Evolutionary conservation across 2,113 vertebrate species (phyloP), one percentile per base, ranked within the genome.

Genomic region (Phoenicopterus ruber): DNA sequence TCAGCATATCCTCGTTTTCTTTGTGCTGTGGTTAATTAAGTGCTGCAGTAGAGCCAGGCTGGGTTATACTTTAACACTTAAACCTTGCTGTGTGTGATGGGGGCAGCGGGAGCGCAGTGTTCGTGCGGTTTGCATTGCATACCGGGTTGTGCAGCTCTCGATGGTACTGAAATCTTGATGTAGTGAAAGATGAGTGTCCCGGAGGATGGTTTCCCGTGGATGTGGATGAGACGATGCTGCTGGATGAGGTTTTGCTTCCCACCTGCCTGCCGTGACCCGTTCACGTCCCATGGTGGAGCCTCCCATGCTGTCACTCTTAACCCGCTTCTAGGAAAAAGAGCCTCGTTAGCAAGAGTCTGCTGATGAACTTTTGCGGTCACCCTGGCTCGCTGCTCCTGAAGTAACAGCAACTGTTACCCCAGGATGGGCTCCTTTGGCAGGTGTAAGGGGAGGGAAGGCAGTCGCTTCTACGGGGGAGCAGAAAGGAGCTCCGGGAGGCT

Each of bases 71-170:
- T 58, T 0, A 55, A 3, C 9, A 3, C n/a, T 61, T 47, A 9
- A 36, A 32, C 52, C 22, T 32, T 5, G 3, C 74, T 22, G 31
- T 0, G 1, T 12, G 44, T 29, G 54, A 6, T 34, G 59, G 54
- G 77, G 57, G 46, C 61, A 47, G 38, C 1, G 2, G 11, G 7
- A 52, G 46, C 44, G 44, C 50, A n/a, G 55, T 0, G 7, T n/a
- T 15, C 0, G 2, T 15, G 54, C 6, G 7, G n/a, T 36, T 11
- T 11, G 9, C 13, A 1, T 25, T 19, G 21, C 21, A 1, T 9
- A 36, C 50, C 2, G 17, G 36, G 22, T 10, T 5, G 24, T 40
- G 77, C 52, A 21, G 54, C 70, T 52, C 46, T 15, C 0, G 1
- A 1, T 11, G 46, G n/a, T 42, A 22, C 55, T 10, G 1, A 38